These are phyloP conservation scores for Scaeva pyrastri DNA, from an alignment of 2,888 invertebrate genomes.

Conservation along the genomic window DNA sequence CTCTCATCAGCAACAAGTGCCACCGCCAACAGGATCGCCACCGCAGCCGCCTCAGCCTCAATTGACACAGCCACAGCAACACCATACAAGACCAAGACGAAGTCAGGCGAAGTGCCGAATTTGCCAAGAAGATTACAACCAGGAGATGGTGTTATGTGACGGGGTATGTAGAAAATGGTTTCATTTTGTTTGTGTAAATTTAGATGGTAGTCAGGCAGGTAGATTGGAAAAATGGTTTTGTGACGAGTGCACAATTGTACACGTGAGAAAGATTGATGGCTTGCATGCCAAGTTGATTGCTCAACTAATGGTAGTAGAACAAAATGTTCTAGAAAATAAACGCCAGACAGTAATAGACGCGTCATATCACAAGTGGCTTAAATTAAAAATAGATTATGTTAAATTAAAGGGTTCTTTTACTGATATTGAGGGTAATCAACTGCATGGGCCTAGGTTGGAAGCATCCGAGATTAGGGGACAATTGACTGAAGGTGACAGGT, in stretches of 20 bases:
- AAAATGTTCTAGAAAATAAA: neutral
- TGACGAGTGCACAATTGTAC: neutral
- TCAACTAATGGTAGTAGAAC: neutral
- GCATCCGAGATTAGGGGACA: neutral
- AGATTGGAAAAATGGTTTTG: neutral
- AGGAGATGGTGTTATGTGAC: too few species aligned
- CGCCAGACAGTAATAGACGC: constrained; percentile 4
- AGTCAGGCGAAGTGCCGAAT: too few species aligned
- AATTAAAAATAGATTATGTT: neutral
- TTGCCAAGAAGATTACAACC: too few species aligned
- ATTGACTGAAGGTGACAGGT: too few species aligned
- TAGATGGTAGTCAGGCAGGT: too few species aligned
- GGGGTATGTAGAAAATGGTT: too few species aligned
- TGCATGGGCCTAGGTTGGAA: neutral
- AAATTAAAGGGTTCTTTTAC: neutral
- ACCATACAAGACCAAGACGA: too few species aligned
- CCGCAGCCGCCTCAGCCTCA: too few species aligned
- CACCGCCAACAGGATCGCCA: too few species aligned
- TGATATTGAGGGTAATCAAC: neutral
- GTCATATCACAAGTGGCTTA: neutral
- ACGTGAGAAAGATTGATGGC: neutral
- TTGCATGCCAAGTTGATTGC: neutral
- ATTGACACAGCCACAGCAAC: too few species aligned
- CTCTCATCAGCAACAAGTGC: too few species aligned
- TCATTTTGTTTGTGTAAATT: too few species aligned